These are phyloP conservation scores for Trematocara stigmaticum DNA, from an alignment of 2,113 vertebrate genomes.

Conservation along the genomic window DNA sequence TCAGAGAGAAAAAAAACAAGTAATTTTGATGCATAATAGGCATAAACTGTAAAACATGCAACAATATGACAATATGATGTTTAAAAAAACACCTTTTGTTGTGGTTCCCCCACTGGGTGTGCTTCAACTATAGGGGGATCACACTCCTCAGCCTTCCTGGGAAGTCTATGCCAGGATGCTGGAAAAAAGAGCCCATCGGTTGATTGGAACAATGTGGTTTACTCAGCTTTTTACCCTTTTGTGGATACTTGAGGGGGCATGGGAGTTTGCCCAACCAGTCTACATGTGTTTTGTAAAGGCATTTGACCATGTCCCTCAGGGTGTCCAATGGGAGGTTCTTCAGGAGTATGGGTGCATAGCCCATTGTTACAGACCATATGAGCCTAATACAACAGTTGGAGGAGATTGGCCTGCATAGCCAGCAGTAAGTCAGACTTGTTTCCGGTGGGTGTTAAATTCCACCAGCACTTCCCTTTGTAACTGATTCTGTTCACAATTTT, in stretches of 20 bases:
- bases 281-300: not conserved
- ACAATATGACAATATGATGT: not conserved
- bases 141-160: not conserved
- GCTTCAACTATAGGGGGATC: not conserved
- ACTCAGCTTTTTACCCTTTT: not conserved
- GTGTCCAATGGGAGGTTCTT: not conserved
- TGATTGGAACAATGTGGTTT: not conserved
- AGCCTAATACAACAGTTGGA: not conserved
- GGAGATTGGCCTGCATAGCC: not conserved
- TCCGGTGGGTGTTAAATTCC: not conserved
- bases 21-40: not conserved
- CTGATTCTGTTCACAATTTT: not conserved
- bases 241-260: not conserved
- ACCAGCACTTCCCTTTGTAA: not conserved
- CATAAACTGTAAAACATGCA: not conserved
- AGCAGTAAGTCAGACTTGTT: not conserved
- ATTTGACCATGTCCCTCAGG: not conserved
- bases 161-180: not conserved
- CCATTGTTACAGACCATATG: not conserved
- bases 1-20: not conserved
- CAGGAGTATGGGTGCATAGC: not conserved
- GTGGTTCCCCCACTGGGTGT: not conserved
- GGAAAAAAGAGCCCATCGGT: not conserved
- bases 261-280: not conserved
- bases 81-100: not conserved